Base-by-base conservation (phyloP, 1,140 invertebrate genomes). In the Bilobella aurantiaca region DNA sequence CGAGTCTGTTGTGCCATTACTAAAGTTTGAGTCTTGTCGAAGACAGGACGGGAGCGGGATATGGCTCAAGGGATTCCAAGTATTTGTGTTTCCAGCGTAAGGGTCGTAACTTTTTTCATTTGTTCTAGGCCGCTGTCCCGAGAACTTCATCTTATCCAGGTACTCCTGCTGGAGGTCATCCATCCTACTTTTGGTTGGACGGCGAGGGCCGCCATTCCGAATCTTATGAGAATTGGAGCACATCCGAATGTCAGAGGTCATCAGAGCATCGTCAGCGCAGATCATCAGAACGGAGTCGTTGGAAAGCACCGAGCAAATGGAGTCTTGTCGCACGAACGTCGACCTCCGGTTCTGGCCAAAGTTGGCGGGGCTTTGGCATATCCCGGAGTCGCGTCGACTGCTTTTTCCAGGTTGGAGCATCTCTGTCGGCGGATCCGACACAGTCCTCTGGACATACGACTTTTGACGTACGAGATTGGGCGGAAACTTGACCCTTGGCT, bases 211-310 rank as follows among this genome's bases (percentile, higher is more conserved):
- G 61, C 28, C 29, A n/a, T n/a, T n/a, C 25, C 37, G 47, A 23
- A 53, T 16, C 12, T 53, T 53, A 12, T 53, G 49, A 53, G 49
- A 53, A 53, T 12, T 23, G 28, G 21, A 30, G 3, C 56, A 28
- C 25, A 0, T 32, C 46, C n/a, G 31, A 63, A 65, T 63, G 56
- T 69, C 68, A 0, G 53, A 31, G 16, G 58, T 60, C 3, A 59
- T 65, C 1, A 69, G 23, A 21, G 64, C 66, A 49, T 72, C 70
- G 25, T 69, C 70, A 21, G 67, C 60, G 34, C 65, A 72, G 37
- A 72, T 68, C 65, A 72, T 68, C 28, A 72, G 66, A 25, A 72
- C 68, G 12, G 68, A 69, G 60, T 72, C 70, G 42, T 67, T 69
- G 2, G 70, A 72, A 5, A 66, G 27, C 30, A 72, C 64, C 21